These are phyloP conservation scores for Leptarthrus brevirostris DNA, from an alignment of 2,888 invertebrate species.

Conservation along the genomic window DNA sequence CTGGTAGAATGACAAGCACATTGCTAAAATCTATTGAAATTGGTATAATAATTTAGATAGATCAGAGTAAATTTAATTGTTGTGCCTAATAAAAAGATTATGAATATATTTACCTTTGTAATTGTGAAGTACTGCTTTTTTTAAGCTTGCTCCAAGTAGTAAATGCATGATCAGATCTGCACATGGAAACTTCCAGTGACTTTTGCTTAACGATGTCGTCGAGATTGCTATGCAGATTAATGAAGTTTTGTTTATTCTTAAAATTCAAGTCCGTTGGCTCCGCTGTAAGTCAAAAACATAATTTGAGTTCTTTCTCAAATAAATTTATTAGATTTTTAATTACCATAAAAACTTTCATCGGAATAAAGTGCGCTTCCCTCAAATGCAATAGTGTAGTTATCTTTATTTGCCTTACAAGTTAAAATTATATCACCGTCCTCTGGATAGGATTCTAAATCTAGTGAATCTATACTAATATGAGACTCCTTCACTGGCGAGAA, in stretches of 20 bases:
- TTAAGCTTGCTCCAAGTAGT: slow-evolving; percentile 91
- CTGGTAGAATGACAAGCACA: too few species aligned
- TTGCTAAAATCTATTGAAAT: too few species aligned
- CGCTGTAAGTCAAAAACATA: slow-evolving; percentile 55
- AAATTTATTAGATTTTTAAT: too few species aligned
- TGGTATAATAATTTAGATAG: too few species aligned
- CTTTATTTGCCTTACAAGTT: slow-evolving; percentile 92
- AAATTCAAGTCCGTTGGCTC: slow-evolving; percentile 64
- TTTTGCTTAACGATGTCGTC: slow-evolving; percentile 67
- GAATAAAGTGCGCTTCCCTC: slow-evolving; percentile 90
- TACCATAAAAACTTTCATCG: slow-evolving; percentile 81
- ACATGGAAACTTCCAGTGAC: slow-evolving; percentile 81
- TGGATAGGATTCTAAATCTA: slow-evolving; percentile 83
- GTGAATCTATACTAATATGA: slow-evolving; percentile 86
- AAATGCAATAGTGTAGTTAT: slow-evolving; percentile 95
- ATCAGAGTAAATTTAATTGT: too few species aligned
- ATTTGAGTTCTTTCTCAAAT: background rate
- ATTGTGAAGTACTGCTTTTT: slow-evolving; percentile 74
- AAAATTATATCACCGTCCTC: slow-evolving; percentile 87
- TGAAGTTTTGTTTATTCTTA: slow-evolving; percentile 63
- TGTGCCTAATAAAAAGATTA: too few species aligned
- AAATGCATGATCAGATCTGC: slow-evolving; percentile 87
- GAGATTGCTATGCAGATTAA: too few species aligned
- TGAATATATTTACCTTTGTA: slow-evolving; percentile 75
- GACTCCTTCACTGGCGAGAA: slow-evolving; percentile 92